Percentiles rank a stretch among this genome's conserved stretches.
Evolutionary conservation across 2,797 vertebrate genomes (phyloP).

Genomic region (Acanthis flammea): DNA sequence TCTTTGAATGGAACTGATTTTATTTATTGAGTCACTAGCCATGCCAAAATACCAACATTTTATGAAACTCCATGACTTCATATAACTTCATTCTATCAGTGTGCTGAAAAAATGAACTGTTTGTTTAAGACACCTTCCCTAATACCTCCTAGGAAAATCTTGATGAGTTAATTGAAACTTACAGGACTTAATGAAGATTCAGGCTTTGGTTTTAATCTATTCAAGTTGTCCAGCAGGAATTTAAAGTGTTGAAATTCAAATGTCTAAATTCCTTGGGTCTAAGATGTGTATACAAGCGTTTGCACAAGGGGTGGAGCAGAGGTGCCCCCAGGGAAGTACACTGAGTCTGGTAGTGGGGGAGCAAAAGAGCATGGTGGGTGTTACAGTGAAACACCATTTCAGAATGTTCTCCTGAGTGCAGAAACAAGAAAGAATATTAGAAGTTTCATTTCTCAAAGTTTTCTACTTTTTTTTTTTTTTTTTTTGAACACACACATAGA

Average conservation of each 20-base stretch:
- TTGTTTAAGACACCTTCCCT: background rate
- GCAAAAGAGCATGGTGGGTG: background rate
- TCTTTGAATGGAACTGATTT: background rate
- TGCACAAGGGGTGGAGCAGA: background rate
- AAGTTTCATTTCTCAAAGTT: background rate
- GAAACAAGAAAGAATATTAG: background rate
- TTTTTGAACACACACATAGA: rapidly evolving
- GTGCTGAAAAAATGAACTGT: background rate
- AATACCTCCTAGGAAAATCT: background rate
- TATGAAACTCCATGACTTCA: background rate
- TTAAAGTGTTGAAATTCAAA: background rate
- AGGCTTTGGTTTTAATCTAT: background rate
- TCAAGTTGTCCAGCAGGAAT: background rate
- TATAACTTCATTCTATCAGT: background rate
- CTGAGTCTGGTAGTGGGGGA: background rate
- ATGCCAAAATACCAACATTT: background rate
- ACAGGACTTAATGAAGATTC: background rate
- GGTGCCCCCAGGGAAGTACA: background rate
- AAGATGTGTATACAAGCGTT: background rate
- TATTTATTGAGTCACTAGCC: background rate
- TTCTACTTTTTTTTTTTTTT: rapidly evolving
- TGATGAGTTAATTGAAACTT: background rate
- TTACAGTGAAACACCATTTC: background rate
- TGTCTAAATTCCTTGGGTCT: background rate
- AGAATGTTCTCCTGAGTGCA: background rate